Evolutionary conservation across 2,113 vertebrate species (phyloP).

Genomic region (Dissostichus mawsoni): DNA sequence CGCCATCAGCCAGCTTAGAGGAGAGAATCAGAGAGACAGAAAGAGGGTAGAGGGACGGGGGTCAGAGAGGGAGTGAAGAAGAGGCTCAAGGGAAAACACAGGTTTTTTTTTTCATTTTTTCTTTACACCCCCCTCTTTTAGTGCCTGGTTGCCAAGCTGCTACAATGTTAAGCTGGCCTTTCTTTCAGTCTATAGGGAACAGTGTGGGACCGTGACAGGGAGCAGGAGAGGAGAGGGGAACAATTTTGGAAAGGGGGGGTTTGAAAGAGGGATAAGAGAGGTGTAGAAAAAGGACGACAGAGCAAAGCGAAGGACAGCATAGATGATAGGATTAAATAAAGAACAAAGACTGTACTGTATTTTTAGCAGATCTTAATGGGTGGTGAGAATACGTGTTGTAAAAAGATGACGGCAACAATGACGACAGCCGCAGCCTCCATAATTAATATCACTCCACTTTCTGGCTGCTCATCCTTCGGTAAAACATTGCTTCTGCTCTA

Average conservation of each 20-base stretch:
- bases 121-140: conserved; percentile 71
- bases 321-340: conserved; percentile 60
- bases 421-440: conserved; percentile 20
- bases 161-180: conserved; percentile 83
- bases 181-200: conserved; percentile 78
- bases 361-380: conserved; percentile 51
- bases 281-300: conserved; percentile 44
- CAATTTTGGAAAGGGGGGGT: conserved; percentile 34
- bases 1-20: conserved; percentile 80
- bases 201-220: conserved; percentile 67
- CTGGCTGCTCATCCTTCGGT: conserved; percentile 22
- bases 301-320: conserved; percentile 53
- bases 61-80: conserved; percentile 80
- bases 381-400: conserved; percentile 35
- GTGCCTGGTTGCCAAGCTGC: conserved; percentile 82
- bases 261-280: conserved; percentile 37
- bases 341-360: conserved; percentile 49
- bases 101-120: conserved; percentile 46
- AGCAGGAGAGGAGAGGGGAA: conserved; percentile 54
- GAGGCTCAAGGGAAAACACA: conserved; percentile 78
- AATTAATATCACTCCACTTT: conserved; percentile 18
- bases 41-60: conserved; percentile 74
- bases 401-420: conserved; percentile 26
- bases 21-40: conserved; percentile 78
- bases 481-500: conserved; percentile 9